phyloP scores from a whole-genome alignment of 2,113 vertebrate genomes.

The Platycercus adscitus region DNA sequence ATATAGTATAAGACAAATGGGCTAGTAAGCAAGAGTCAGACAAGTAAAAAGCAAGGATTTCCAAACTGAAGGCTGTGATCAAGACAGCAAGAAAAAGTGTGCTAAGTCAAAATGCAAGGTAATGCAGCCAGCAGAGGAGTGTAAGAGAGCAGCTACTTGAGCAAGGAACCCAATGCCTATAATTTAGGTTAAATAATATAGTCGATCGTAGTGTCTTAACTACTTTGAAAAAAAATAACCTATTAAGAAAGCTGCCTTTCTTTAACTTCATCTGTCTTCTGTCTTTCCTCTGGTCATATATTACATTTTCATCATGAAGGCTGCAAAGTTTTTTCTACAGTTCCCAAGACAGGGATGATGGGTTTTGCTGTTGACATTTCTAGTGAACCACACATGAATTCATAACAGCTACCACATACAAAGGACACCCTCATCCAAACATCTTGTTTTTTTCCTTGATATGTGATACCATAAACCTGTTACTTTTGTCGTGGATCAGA shows the following conservation, averaged over 20 bases:
- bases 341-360: not conserved
- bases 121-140: not conserved
- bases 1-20: constrained; percentile 51
- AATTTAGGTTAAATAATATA: not conserved
- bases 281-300: not conserved
- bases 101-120: not conserved
- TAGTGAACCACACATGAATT: not conserved
- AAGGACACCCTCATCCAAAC: not conserved
- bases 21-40: constrained; percentile 10
- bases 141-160: not conserved
- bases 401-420: not conserved
- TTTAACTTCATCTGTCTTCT: not conserved
- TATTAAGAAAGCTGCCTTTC: not conserved
- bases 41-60: constrained; percentile 36
- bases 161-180: not conserved
- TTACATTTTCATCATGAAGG: not conserved
- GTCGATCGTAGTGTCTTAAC: not conserved
- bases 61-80: constrained; percentile 11
- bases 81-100: not conserved
- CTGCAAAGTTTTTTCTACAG: not conserved
- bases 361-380: constrained; percentile 15
- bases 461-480: not conserved
- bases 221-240: not conserved
- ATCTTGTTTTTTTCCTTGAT: not conserved
- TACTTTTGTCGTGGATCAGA: not conserved